Percentiles rank a stretch among this genome's conserved stretches.
phyloP scores from a whole-genome alignment of 2,888 invertebrate species.

The Pseudeuparius sepicola region DNA sequence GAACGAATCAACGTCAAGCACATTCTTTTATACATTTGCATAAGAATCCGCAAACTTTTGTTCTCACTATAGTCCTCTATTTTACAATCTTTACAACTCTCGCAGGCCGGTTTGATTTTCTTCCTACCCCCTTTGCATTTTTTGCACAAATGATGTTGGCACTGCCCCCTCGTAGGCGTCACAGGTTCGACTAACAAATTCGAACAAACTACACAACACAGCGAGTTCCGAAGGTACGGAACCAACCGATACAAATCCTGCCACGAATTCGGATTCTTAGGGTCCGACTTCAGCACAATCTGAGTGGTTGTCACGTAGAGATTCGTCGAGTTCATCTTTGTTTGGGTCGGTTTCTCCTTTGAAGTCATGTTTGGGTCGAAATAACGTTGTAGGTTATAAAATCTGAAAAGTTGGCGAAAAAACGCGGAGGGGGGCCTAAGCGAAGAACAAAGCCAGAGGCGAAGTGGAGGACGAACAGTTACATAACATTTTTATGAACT shows the following conservation, averaged over 20 bases:
- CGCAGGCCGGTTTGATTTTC: conserved; percentile 73
- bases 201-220: conserved; percentile 85
- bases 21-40: conserved; percentile 82
- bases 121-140: conserved; percentile 77
- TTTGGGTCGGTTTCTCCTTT: too few relatives aligned
- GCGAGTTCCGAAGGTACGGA: conserved; percentile 74
- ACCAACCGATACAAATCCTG: conserved; percentile 73
- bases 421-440: too few relatives aligned
- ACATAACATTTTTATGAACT: too few relatives aligned
- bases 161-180: conserved; percentile 65
- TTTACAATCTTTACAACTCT: conserved; percentile 75
- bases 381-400: too few relatives aligned
- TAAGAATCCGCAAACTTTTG: conserved; percentile 64
- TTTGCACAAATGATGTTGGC: conserved; percentile 84
- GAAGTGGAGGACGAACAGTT: too few relatives aligned
- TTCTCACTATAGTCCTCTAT: conserved; percentile 79
- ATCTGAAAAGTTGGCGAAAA: too few relatives aligned
- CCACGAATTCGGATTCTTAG: conserved; percentile 62
- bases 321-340: conserved; percentile 67
- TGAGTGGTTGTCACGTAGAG: conserved; percentile 75
- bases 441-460: too few relatives aligned
- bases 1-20: conserved; percentile 75
- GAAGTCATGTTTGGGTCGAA: too few relatives aligned
- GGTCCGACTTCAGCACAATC: conserved; percentile 65
- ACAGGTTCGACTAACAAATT: conserved; percentile 73